phyloP scores from a whole-genome alignment of 2,113 vertebrate species.

The Corvus hawaiiensis region DNA sequence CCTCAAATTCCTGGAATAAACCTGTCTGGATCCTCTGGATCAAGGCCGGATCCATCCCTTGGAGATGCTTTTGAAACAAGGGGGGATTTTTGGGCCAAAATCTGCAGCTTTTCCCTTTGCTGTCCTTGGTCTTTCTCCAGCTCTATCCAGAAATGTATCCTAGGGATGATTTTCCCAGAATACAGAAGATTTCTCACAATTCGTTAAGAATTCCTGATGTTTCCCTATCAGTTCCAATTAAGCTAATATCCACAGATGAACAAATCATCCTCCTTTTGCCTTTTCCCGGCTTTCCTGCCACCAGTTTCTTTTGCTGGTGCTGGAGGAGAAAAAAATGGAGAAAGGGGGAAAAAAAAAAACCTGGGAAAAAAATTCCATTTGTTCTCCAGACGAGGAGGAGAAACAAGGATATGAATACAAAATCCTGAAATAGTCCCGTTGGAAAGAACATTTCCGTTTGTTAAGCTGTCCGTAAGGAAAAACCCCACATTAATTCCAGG shows the following conservation, averaged over 20 bases:
- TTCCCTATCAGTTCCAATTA: not conserved
- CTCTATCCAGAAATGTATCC: not conserved
- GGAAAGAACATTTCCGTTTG: not conserved
- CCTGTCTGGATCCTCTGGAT: not conserved
- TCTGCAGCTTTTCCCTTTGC: not conserved
- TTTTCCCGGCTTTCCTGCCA: not conserved
- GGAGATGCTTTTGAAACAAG: fast-evolving
- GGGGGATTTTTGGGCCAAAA: not conserved
- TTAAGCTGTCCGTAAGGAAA: not conserved
- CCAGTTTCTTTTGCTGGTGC: not conserved
- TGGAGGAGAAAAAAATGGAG: not conserved
- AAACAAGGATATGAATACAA: not conserved
- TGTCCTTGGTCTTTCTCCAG: not conserved
- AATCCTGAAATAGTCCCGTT: not conserved
- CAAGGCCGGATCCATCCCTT: not conserved
- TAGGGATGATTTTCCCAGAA: not conserved
- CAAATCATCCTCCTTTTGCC: not conserved
- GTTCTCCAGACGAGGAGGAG: not conserved
- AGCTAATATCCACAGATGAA: not conserved
- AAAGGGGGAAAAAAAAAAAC: not conserved
- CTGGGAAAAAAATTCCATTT: not conserved
- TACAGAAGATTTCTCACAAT: not conserved
- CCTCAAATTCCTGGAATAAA: not conserved
- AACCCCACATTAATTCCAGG: not conserved
- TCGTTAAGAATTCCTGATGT: not conserved